A percentile compares a stretch with the other conserved stretches of the same genome.
phyloP scores from a whole-genome alignment of 2,797 vertebrate species.

The Bovichtus variegatus region DNA sequence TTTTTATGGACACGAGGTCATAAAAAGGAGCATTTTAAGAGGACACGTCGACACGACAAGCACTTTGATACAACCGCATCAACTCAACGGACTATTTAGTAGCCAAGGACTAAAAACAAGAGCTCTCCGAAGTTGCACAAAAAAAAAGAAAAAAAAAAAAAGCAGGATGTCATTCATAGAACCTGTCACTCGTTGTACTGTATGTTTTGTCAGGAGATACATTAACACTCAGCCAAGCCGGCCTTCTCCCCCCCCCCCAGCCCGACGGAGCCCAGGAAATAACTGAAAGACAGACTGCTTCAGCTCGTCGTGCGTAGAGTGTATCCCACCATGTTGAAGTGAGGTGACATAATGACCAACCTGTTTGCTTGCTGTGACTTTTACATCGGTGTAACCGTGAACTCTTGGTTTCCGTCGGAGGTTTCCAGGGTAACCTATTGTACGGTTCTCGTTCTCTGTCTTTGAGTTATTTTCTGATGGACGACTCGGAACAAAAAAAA shows the following conservation, averaged over 20 bases:
- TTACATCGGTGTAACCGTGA: conserved; percentile 92
- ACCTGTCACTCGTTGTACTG: conserved; percentile 66
- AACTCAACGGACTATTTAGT: conserved; percentile 61
- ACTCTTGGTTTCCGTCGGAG: conserved; percentile 91
- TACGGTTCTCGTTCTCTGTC: conserved; percentile 88
- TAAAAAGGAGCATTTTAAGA: conserved; percentile 36
- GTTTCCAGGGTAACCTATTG: conserved; percentile 87
- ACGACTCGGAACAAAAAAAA: conserved; percentile 72
- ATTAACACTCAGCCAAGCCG: conserved; percentile 85
- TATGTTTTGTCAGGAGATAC: conserved; percentile 62
- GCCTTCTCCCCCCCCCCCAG: conserved; percentile 83
- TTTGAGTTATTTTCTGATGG: conserved; percentile 91
- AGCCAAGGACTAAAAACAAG: conserved; percentile 68
- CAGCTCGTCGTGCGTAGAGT: conserved; percentile 88
- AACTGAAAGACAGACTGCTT: conserved; percentile 90
- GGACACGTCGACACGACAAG: conserved; percentile 56
- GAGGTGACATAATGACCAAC: conserved; percentile 75
- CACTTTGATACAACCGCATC: conserved; percentile 76
- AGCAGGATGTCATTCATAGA: conserved; percentile 40
- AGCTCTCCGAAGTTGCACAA: conserved; percentile 66
- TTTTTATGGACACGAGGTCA: conserved; percentile 40
- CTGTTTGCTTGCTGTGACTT: conserved; percentile 95
- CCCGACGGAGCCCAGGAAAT: conserved; percentile 83
- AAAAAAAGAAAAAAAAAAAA: conserved; percentile 37
- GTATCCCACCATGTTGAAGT: conserved; percentile 86